Conservation (phyloP, 2,797 vertebrate species). For the Allobates femoralis region DNA sequence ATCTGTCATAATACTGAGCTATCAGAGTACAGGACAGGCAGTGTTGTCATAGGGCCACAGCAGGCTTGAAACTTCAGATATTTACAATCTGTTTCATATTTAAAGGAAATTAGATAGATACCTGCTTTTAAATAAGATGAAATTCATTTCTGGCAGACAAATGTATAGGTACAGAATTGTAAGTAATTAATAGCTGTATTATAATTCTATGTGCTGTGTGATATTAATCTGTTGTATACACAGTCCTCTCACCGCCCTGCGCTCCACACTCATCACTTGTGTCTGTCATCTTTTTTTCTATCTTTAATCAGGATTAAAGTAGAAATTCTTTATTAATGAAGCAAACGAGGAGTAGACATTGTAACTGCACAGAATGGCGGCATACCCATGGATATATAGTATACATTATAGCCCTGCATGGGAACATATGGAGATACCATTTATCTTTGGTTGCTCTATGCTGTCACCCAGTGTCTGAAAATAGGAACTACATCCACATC, state of each 20-base stretch:
- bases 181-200: neutral
- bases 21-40: too few species aligned
- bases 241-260: too few species aligned
- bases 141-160: too few species aligned
- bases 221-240: neutral
- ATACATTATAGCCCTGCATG: neutral
- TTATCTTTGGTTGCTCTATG: neutral
- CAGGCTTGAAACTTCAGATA: too few species aligned
- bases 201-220: neutral
- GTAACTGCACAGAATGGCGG: neutral
- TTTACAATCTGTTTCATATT: too few species aligned
- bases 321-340: neutral
- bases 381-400: constrained; percentile 9
- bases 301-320: neutral
- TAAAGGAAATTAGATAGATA: too few species aligned
- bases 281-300: neutral
- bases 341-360: neutral
- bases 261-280: neutral
- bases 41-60: too few species aligned
- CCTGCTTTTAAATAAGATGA: too few species aligned
- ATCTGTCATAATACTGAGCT: too few species aligned
- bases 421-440: neutral
- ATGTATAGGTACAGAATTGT: too few species aligned
- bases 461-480: constrained; percentile 17
- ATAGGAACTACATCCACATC: neutral